Evolutionary conservation across 1,140 invertebrate species (phyloP), one percentile per base, ranked within the genome.

Genomic region (Paraescarpia echinospica): DNA sequence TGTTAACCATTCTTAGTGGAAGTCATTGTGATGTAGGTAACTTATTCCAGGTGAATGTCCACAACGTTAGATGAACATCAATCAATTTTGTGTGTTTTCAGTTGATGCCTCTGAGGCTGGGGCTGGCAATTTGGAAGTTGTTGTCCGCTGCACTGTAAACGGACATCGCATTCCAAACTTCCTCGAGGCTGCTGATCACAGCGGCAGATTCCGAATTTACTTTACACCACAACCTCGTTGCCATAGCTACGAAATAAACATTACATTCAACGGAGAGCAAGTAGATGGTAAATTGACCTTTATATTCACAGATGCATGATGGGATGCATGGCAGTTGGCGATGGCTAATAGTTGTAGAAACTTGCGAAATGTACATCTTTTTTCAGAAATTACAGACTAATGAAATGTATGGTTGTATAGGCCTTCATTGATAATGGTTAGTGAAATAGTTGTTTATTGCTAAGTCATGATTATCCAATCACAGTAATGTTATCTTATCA

Each of bases 91-190:
- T 41, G 14, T 27, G 34, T 91, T 94, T 94, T 41, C 92, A 96
- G 96, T 97, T 94, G 96, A 97, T 96, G 96, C 97, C 6, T 96
- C 96, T 91, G 95, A 96, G 93, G 96, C 97, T 93, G 98, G 99
- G 93, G 98, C 98, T 93, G 99, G 99, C 88, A 99, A 99, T 96
- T 96, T 99, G 93, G 99, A 99, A 96, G 99, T 99, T 89, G 99
- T 99, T 92, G 99, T 99, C 98, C 0, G 98, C 99, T 31, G 98
- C 98, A 95, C 98, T 98, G 6, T 97, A 98, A 95, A 99, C 99
- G 96, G 99, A n/a, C 97, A 98, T 91, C 99, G 99, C 95, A 98
- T 99, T 12, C 99, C 99, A 18, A 99, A 99, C 96, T 99, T 99
- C 96, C 99, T 99, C 1, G 98, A 99, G 95, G 33, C 91, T 1